Evolutionary conservation across 2,888 invertebrate species (phyloP), one percentile per base, ranked within the genome.

Genomic region (Gari tellinella): DNA sequence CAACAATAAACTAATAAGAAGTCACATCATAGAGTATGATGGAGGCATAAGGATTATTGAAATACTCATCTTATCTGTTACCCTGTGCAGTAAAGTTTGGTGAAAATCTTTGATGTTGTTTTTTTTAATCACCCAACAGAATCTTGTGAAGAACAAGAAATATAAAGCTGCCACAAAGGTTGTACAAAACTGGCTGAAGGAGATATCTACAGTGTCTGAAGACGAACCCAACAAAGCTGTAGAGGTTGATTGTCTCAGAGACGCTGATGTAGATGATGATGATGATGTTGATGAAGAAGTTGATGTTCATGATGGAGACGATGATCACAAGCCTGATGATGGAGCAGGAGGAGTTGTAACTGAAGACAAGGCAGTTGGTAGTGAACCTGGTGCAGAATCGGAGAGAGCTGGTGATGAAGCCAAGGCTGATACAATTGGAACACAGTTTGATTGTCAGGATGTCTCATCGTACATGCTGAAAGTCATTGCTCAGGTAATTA

Each of bases 341-440:
- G 31, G 10, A 10, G 8, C 63, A 84, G 84, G 79, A 73, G 70
- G 65, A 76, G 21, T 68, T 63, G 37, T 70, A 81, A 21, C 58
- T 61, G 10, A 75, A 73, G 25, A 70, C 77, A 25, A 67, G 75
- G 31, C 66, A 61, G 21, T 58, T 52, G n/a, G 80, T 82, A 0
- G 60, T 72, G 23, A 81, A 74, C 40, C 52, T 56, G 21, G 81
- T 84, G 8, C 40, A 55, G 15, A 19, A 41, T 40, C 80, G 80
- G 82, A 75, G 25, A 70, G 77, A 25, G 68, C 74, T 31, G 66
- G 57, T 21, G 61, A 52, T n/a, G 80, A 82, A 0, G 58, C 69
- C 19, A 80, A 74, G 40, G 53, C 56, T 21, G 81, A 83, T 4
- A 45, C 55, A 17, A n/a, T 38, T 40, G 80, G 80, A 80, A 48